Conservation (phyloP, 2,888 invertebrate genomes). For the Xestia xanthographa region DNA sequence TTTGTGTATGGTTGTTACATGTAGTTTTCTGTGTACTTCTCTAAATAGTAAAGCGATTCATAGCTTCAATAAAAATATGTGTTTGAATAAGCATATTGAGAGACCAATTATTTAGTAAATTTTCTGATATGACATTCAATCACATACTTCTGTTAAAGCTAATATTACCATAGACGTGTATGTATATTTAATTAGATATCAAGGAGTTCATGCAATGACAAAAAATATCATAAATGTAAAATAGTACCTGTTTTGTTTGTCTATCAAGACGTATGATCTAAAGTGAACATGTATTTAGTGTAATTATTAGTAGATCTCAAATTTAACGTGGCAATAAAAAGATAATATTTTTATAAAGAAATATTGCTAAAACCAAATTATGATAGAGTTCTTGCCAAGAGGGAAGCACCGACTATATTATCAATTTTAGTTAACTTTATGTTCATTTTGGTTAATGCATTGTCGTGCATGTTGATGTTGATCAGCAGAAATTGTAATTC, state of each 20-base stretch:
- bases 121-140: constrained; percentile 44
- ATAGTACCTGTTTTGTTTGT: constrained; percentile 68
- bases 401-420: constrained; percentile 49
- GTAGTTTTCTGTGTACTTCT: constrained; percentile 56
- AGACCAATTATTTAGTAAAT: constrained; percentile 59
- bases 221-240: constrained; percentile 65
- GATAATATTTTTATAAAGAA: constrained; percentile 67
- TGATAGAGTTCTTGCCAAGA: constrained; percentile 64
- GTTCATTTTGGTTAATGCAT: constrained; percentile 42
- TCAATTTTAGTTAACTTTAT: constrained; percentile 41
- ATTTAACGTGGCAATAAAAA: constrained; percentile 68
- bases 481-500: constrained; percentile 41
- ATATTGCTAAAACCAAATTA: constrained; percentile 59
- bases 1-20: constrained; percentile 65
- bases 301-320: constrained; percentile 71
- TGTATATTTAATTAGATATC: constrained; percentile 47
- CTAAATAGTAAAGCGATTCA: constrained; percentile 39
- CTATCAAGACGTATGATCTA: constrained; percentile 57
- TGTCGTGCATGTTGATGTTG: constrained; percentile 20
- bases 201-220: constrained; percentile 53
- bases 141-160: constrained; percentile 53
- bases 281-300: constrained; percentile 65
- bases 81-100: constrained; percentile 41
- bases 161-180: constrained; percentile 40
- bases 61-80: constrained; percentile 51